These are phyloP conservation scores for Hydra vulgaris DNA, from an alignment of 30 jellyfish, hydroid and myxozoan species.

Conservation along the genomic window DNA sequence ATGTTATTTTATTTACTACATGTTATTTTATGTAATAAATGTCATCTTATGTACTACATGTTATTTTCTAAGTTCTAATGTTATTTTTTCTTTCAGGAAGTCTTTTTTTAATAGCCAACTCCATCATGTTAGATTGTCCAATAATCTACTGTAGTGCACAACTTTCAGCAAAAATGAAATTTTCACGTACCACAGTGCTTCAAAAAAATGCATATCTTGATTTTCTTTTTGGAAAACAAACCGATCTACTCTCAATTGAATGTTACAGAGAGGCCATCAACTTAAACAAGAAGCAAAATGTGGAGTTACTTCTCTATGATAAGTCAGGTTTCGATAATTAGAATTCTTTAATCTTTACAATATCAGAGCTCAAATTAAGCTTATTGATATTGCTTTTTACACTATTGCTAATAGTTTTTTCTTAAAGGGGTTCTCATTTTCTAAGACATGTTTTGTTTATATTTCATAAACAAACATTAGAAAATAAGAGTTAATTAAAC, in stretches of 20 bases:
- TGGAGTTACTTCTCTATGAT: constrained; percentile 47
- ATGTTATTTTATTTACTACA: no score
- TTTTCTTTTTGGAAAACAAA: constrained; percentile 50
- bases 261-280: constrained; percentile 24
- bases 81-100: constrained; percentile 13
- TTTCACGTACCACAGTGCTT: constrained; percentile 32
- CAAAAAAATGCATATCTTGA: constrained; percentile 27
- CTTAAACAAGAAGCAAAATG: constrained; percentile 27
- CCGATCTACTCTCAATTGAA: constrained; percentile 36
- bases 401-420: no score
- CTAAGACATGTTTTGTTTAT: no score
- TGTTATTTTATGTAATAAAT: no score
- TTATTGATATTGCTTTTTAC: no score
- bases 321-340: constrained; percentile 44
- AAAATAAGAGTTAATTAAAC: no score
- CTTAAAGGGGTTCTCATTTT: no score
- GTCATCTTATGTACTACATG: no score
- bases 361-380: no score
- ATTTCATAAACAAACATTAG: no score
- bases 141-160: constrained; percentile 58
- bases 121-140: constrained; percentile 37
- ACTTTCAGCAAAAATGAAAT: constrained; percentile 43
- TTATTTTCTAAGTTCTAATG: neutral
- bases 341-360: no score
- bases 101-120: constrained; percentile 47